Evolutionary conservation across 1,140 invertebrate genomes (phyloP), one percentile per base, ranked within the genome.

Genomic region (Tetranychus urticae): DNA sequence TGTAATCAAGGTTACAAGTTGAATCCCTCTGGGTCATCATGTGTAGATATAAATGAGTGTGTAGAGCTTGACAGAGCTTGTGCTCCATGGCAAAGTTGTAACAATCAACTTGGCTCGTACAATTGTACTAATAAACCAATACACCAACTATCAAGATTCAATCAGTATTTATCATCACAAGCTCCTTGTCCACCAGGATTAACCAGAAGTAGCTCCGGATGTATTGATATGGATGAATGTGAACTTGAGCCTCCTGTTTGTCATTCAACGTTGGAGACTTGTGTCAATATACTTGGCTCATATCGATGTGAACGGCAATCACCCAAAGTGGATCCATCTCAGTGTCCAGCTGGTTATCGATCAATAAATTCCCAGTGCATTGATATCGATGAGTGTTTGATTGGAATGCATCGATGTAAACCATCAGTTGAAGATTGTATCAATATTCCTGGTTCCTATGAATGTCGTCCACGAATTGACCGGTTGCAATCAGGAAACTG

Each of bases 1-100:
- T 97, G 93, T 72, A 92, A 92, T 0, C 97, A 91, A 0, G 93
- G 94, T 0, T 97, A 97, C 69, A 92, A 90, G 0, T 71, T 97
- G 2, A 92, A 97, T 69, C 82, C 84, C 6, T 79, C 81, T 12
- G 85, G 83, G 3, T 83, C 86, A 42, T 3, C 12, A 33, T 62
- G 67, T 71, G 36, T 66, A 86, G 92, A 97, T 71, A 83, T 94
- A 66, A 85, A 97, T 71, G 93, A 97, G 72, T 98, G 93, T 69
- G 65, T 71, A 0, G 73, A 88, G 2, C 81, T 82, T 6, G 84
- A 79, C 0, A 81, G 96, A 69, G 83, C 86, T 67, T 97, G 93
- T 69, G 80, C 80, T 0, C 67, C 76, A 0, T 81, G 81, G 4
- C 93, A 85, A 68, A 72, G 78, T 2, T 98, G 93, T 70, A 76